Percentiles rank a stretch among this genome's conserved stretches.
phyloP scores from a whole-genome alignment of 2,797 vertebrate genomes.

The Notamacropus eugenii region DNA sequence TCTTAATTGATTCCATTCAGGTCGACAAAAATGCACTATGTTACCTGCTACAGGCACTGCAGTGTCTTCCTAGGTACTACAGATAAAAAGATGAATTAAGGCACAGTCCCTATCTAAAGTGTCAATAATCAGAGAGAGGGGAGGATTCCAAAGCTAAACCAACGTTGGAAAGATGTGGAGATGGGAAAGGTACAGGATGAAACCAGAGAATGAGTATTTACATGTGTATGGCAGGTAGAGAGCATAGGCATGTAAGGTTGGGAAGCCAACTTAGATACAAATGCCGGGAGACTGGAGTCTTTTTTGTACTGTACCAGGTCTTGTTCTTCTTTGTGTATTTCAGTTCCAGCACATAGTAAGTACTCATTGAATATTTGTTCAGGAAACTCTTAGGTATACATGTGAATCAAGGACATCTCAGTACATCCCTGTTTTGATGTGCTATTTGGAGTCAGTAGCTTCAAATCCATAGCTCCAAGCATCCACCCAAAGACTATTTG shows the following conservation, averaged over 20 bases:
- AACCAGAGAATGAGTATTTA: neutral
- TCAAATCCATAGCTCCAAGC: neutral
- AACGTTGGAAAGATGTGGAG: neutral
- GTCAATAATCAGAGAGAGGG: neutral
- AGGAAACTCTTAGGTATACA: neutral
- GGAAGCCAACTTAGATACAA: neutral
- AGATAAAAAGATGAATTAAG: neutral
- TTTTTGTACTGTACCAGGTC: neutral
- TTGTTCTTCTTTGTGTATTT: neutral
- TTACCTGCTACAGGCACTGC: neutral
- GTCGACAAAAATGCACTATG: neutral
- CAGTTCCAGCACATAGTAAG: neutral
- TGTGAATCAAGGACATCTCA: neutral
- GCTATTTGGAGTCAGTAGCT: neutral
- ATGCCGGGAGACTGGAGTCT: neutral
- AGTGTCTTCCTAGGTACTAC: neutral
- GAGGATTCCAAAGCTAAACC: neutral
- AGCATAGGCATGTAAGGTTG: neutral
- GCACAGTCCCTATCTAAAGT: neutral
- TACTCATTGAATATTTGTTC: neutral
- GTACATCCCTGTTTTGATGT: neutral
- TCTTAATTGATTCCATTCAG: neutral
- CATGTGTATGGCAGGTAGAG: neutral
- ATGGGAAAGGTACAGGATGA: neutral
- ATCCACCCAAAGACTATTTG: neutral